These are phyloP conservation scores for Drepanosiphum platanoidis DNA, from an alignment of 2,888 invertebrate genomes.

Conservation along the genomic window DNA sequence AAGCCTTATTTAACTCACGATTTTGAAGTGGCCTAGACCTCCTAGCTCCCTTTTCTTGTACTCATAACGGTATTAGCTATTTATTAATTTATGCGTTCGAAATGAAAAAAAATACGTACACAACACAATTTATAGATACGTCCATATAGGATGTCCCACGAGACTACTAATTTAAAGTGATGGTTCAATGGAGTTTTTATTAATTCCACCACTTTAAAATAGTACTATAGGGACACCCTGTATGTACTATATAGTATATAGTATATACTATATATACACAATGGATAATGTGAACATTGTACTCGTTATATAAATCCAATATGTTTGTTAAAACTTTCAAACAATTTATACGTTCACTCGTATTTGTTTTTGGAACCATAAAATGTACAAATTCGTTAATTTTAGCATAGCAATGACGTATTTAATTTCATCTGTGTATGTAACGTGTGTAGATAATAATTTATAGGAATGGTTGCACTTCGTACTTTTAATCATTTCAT, in stretches of 20 bases:
- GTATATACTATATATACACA: neutral
- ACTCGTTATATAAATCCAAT: neutral
- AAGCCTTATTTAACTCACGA: no score
- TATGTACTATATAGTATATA: no score
- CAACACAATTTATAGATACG: neutral
- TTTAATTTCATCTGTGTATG: no score
- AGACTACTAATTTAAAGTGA: neutral
- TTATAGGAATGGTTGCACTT: no score
- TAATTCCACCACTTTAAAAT: neutral
- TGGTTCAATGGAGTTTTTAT: neutral
- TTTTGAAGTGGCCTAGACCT: no score
- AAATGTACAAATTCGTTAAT: neutral
- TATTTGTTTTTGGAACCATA: neutral
- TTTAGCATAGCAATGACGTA: neutral
- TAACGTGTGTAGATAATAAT: no score
- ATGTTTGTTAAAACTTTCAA: neutral
- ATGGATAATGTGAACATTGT: neutral
- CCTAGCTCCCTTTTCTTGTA: no score
- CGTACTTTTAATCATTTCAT: neutral
- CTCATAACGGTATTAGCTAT: neutral
- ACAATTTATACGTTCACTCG: neutral
- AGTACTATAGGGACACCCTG: no score
- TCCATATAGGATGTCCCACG: neutral
- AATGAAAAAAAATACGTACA: neutral
- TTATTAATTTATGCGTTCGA: neutral